These are phyloP conservation scores for Gymnoscopelus microlampas DNA, from an alignment of 2,797 vertebrate species.

Conservation along the genomic window DNA sequence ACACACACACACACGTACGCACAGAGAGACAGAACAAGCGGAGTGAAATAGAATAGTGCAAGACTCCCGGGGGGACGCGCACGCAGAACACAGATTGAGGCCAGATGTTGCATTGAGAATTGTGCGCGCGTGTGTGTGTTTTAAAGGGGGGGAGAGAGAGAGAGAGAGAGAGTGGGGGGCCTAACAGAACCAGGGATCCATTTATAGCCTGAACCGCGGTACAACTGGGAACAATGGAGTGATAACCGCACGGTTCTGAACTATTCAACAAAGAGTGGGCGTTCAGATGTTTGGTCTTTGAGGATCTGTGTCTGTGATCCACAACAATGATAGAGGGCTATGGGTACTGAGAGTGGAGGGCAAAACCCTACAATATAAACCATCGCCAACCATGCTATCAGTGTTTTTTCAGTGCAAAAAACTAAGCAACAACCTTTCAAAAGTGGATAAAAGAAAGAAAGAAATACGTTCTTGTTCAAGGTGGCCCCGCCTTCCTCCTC, in stretches of 20 bases:
- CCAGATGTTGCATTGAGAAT: slow-evolving; percentile 70
- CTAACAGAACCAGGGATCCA: slow-evolving; percentile 44
- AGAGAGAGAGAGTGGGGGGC: too few relatives aligned
- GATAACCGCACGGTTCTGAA: slow-evolving; percentile 18
- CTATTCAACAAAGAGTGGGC: neutral
- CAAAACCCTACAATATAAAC: slow-evolving; percentile 26
- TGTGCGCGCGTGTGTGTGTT: too few relatives aligned
- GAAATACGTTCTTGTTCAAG: slow-evolving; percentile 35
- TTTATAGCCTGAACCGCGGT: slow-evolving; percentile 50
- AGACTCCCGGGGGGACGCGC: slow-evolving; percentile 48
- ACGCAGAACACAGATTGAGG: slow-evolving; percentile 51
- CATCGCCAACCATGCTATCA: slow-evolving; percentile 36
- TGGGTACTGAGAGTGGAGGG: too few relatives aligned
- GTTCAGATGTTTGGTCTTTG: neutral
- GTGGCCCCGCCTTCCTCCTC: slow-evolving; percentile 49
- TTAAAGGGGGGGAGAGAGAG: too few relatives aligned
- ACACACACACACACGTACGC: neutral
- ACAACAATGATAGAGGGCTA: too few relatives aligned
- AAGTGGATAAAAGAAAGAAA: slow-evolving; percentile 44
- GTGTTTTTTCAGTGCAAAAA: slow-evolving; percentile 62
- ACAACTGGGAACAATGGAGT: slow-evolving; percentile 19
- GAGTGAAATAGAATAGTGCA: slow-evolving; percentile 68
- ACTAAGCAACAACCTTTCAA: slow-evolving; percentile 56
- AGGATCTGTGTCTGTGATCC: neutral
- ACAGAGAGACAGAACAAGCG: slow-evolving; percentile 1